Evolutionary conservation across 2,797 vertebrate species (phyloP).

Genomic region (Margarornis squamiger): DNA sequence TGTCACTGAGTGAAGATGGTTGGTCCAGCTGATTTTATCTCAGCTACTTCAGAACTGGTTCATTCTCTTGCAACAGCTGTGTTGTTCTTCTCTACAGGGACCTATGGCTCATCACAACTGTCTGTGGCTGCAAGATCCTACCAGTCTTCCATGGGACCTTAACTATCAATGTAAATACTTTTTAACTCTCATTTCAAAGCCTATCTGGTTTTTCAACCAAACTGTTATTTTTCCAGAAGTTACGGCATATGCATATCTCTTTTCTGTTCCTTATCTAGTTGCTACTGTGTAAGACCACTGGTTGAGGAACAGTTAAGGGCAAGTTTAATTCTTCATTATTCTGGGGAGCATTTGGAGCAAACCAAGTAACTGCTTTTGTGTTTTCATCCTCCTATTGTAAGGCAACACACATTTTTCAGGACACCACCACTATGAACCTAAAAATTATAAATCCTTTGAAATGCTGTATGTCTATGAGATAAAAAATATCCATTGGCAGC

Average conservation of each 20-base stretch:
- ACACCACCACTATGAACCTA: background rate
- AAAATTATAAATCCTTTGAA: slow-evolving; percentile 27
- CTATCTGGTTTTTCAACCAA: background rate
- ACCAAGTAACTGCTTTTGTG: background rate
- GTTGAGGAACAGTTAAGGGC: background rate
- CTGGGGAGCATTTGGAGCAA: background rate
- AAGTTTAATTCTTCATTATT: background rate
- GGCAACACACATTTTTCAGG: background rate
- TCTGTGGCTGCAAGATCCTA: background rate
- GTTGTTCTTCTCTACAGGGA: background rate
- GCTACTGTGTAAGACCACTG: background rate
- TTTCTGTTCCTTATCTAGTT: background rate
- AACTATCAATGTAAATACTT: background rate
- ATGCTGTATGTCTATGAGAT: background rate
- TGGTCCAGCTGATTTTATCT: background rate
- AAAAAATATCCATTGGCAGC: slow-evolving; percentile 21
- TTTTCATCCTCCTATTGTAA: background rate
- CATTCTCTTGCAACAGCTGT: background rate
- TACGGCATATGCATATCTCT: background rate
- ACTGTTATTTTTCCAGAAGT: background rate
- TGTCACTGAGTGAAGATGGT: background rate
- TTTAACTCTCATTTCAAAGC: background rate
- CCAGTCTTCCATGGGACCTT: background rate
- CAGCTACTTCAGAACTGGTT: background rate
- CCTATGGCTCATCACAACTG: background rate